Evolutionary conservation across 2,888 invertebrate species (phyloP).

Genomic region (Eucera pruinosa): DNA sequence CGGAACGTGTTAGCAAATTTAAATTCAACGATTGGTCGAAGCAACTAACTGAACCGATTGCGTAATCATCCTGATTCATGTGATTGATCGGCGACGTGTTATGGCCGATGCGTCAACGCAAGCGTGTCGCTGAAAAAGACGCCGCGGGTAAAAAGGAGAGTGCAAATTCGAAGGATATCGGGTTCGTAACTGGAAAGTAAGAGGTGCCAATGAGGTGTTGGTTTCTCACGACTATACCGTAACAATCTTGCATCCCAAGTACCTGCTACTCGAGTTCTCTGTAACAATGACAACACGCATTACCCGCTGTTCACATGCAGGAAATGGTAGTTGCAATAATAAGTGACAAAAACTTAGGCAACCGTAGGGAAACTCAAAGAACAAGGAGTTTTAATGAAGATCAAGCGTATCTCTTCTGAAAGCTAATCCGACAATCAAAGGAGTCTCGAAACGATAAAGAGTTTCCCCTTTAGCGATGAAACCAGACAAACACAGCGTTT

Average conservation of each 20-base stretch:
- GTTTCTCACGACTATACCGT: constrained; percentile 66
- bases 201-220: constrained; percentile 47
- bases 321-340: no score
- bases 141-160: constrained; percentile 44
- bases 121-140: constrained; percentile 32
- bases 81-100: constrained; percentile 10
- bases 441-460: neutral
- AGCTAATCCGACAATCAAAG: neutral
- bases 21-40: neutral
- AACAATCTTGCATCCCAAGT: constrained; percentile 29
- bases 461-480: neutral
- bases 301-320: no score
- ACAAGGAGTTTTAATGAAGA: neutral
- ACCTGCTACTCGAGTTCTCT: constrained; percentile 28
- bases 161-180: constrained; percentile 65
- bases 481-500: neutral
- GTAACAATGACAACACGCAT: neutral
- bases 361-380: neutral
- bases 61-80: neutral
- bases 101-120: constrained; percentile 22
- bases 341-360: no score
- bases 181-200: constrained; percentile 60
- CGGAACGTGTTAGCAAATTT: neutral
- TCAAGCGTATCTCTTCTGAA: neutral
- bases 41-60: neutral